Conservation (phyloP, 2,113 vertebrate species). For the Anolis carolinensis region DNA sequence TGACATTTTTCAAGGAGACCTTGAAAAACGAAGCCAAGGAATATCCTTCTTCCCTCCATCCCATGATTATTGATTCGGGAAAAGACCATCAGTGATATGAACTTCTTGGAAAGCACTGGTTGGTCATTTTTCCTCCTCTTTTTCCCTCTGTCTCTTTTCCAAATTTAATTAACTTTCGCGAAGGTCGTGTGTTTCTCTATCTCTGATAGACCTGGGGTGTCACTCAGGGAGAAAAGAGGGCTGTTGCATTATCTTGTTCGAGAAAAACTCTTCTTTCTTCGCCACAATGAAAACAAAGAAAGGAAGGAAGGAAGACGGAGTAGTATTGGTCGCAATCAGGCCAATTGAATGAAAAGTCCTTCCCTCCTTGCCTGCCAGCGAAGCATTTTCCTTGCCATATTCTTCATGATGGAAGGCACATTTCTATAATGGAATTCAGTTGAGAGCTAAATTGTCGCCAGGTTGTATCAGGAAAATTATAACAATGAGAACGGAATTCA, state of each 20-base stretch:
- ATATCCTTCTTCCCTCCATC: not conserved
- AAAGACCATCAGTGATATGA: slow-evolving; percentile 49
- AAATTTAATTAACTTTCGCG: slow-evolving; percentile 69
- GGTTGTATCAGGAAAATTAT: slow-evolving; percentile 60
- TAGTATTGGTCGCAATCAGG: slow-evolving; percentile 52
- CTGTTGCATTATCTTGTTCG: slow-evolving; percentile 68
- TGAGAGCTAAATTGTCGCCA: slow-evolving; percentile 66
- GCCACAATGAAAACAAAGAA: not conserved
- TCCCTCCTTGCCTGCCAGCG: slow-evolving; percentile 59
- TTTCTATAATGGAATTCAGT: slow-evolving; percentile 58
- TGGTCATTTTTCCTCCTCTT: not conserved
- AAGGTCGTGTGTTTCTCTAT: slow-evolving; percentile 69
- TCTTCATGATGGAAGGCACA: slow-evolving; percentile 55
- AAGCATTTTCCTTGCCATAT: slow-evolving; percentile 61
- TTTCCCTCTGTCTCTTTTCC: slow-evolving; percentile 16
- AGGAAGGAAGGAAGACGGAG: not conserved
- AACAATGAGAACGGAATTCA: slow-evolving; percentile 62
- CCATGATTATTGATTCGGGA: slow-evolving; percentile 12
- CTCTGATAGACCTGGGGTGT: slow-evolving; percentile 52
- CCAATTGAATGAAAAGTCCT: slow-evolving; percentile 51
- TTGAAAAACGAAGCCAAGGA: slow-evolving; percentile 16
- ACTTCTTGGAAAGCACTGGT: slow-evolving; percentile 21
- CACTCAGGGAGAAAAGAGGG: slow-evolving; percentile 61
- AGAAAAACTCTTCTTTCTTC: slow-evolving; percentile 39
- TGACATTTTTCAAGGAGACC: slow-evolving; percentile 39